Conservation (phyloP, 2,797 vertebrate genomes). For the Ciconia nigra region DNA sequence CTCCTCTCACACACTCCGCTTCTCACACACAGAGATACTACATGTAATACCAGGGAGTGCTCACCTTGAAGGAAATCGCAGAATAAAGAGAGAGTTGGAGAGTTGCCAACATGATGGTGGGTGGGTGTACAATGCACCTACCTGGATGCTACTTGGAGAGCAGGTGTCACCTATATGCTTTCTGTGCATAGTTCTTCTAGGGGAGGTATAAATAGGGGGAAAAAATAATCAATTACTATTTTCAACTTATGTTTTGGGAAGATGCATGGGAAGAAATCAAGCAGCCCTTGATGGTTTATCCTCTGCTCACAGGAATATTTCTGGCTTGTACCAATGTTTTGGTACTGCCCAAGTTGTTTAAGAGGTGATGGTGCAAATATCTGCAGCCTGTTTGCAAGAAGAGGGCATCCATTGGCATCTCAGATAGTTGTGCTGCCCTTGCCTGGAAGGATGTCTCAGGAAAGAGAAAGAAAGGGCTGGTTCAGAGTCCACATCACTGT, state of each 20-base stretch:
- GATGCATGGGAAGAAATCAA: neutral
- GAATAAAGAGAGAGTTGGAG: neutral
- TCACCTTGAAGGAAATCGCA: neutral
- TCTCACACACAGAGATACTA: neutral
- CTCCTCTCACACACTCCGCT: neutral
- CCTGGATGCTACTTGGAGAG: neutral
- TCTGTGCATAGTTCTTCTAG: neutral
- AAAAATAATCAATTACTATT: neutral
- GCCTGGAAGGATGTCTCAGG: neutral
- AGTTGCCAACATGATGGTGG: neutral
- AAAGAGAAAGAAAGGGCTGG: neutral
- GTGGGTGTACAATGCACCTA: neutral
- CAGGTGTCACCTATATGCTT: neutral
- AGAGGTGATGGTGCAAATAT: neutral
- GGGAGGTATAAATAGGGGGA: neutral
- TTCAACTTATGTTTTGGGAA: neutral
- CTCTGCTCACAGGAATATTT: neutral
- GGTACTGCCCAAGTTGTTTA: neutral
- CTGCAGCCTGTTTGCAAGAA: neutral
- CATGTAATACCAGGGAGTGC: neutral
- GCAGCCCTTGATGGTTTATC: neutral
- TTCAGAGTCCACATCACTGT: neutral
- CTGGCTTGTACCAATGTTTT: neutral
- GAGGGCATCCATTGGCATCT: rapidly evolving
- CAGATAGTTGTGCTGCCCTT: neutral